Evolutionary conservation across 2,888 invertebrate genomes (phyloP), one percentile per base, ranked within the genome.

Genomic region (Strigamia transsilvanica): DNA sequence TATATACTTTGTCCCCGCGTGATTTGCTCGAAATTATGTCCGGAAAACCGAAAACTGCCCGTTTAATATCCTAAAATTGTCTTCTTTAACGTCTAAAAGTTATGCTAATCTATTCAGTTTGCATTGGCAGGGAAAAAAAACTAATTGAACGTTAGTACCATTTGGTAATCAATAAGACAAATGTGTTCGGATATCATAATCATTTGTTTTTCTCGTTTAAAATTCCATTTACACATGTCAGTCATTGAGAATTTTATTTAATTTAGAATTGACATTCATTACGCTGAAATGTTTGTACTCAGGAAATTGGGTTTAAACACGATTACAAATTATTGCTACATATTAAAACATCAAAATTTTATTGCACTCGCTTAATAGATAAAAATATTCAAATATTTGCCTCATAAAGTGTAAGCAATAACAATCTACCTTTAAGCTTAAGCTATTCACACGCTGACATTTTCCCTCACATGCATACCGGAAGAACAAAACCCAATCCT

Each of bases 401-500:
- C 38, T 7, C 6, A 9, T 38, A 38, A 38, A 38, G 38, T 38
- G 34, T 38, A 10, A 38, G 9, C 6, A 38, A 38, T 38, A 38
- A 38, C 38, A 38, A 38, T 7, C 38, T 38, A 38, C 38, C 38
- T 38, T 38, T 38, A 38, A 38, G 38, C 10, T 10, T 10, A 38
- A 38, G 9, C 38, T 38, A 38, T 38, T 38, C 38, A 38, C 38
- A 38, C 9, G 6, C 38, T 38, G 38, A 38, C 38, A 10, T 38
- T 46, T 46, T 46, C 46, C 46, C 9, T n/a, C 15, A 21, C 18
- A 56, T 56, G 7, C 46, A 56, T 56, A 56, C 38, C 38, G 38
- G 38, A 38, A 56, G 56, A 56, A 56, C 56, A 56, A 56, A 56
- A 56, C 56, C 56, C n/a, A 56, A 56, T 56, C 56, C 56, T 56